Evolutionary conservation across 2,888 invertebrate species (phyloP), one percentile per base, ranked within the genome.

Genomic region (Gasteruption jaculator): DNA sequence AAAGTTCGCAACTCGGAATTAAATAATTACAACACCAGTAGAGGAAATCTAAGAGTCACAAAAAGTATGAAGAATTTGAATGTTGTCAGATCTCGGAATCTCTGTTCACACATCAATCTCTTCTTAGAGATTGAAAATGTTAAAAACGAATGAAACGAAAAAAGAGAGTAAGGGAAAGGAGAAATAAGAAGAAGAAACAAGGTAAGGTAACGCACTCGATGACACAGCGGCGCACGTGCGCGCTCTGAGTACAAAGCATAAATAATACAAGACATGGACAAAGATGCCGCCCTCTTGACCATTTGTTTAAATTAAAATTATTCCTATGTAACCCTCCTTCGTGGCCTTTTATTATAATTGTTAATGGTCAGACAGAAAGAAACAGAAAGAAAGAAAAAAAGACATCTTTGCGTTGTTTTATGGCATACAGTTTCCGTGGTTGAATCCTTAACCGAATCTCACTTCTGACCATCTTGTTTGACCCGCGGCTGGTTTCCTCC

Each of bases 281-380:
- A 71, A 71, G 70, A 68, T 62, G 67, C 69, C 70, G 69, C 68
- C 63, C 68, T 58, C 58, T 52, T 58, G 61, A 62, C 64, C 70
- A 68, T 69, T 71, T 69, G 68, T 71, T 71, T 67, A 65, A 70
- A 71, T 69, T 69, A 68, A 70, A 68, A 69, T 68, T 65, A 68
- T 68, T 61, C 59, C 53, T 51, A 47, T 49, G 51, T 49, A 52
- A 12, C 10, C 6, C 41, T 44, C 47, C 38, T 29, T 33, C 36
- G 38, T 34, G 49, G 50, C 49, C 56, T 62, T 64, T 65, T 62
- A 63, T 63, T 64, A 60, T 58, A 61, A 65, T 61, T 63, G 60
- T 64, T 64, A 60, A 66, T 63, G 61, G 53, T 49, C 54, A n/a
- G n/a, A n/a, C n/a, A n/a, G n/a, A n/a, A n/a, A n/a, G n/a, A n/a